Percentiles rank a stretch among this genome's conserved stretches.
These are phyloP conservation scores for Caenorhabditis remanei DNA, from an alignment of 1,140 invertebrate genomes.

Conservation along the genomic window DNA sequence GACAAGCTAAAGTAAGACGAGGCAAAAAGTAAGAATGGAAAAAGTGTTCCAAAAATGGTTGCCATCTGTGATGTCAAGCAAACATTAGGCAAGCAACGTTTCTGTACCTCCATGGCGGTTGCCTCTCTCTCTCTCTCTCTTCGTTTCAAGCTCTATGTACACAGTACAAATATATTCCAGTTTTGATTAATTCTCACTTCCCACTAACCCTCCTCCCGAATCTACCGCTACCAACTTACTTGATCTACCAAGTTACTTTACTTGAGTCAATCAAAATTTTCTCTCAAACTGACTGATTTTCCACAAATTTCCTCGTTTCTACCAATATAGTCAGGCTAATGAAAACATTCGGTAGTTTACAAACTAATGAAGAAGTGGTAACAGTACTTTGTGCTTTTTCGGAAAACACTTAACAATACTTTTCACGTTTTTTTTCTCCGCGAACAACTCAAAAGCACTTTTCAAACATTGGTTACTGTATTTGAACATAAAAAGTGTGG, in stretches of 20 bases:
- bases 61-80: slow-evolving; percentile 53
- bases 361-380: slow-evolving; percentile 1
- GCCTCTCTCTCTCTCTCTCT: background rate
- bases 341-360: background rate
- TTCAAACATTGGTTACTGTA: slow-evolving; percentile 19
- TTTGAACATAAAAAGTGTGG: slow-evolving; percentile 1
- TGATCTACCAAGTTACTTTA: slow-evolving; percentile 12
- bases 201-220: slow-evolving; percentile 15
- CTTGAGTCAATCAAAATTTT: background rate
- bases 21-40: background rate
- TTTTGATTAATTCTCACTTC: slow-evolving; percentile 55
- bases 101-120: background rate
- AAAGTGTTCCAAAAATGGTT: slow-evolving; percentile 51
- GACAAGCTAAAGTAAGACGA: background rate
- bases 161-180: slow-evolving; percentile 55
- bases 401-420: slow-evolving; percentile 42
- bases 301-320: background rate
- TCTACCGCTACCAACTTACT: slow-evolving; percentile 25
- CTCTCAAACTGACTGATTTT: background rate
- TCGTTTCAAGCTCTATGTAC: slow-evolving; percentile 54
- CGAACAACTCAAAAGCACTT: slow-evolving; percentile 2
- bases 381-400: background rate
- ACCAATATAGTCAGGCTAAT: background rate
- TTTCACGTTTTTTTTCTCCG: slow-evolving; percentile 22
- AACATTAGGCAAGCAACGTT: slow-evolving; percentile 3